Conservation (phyloP, 2,888 invertebrate genomes). For the Tetropium fuscum region DNA sequence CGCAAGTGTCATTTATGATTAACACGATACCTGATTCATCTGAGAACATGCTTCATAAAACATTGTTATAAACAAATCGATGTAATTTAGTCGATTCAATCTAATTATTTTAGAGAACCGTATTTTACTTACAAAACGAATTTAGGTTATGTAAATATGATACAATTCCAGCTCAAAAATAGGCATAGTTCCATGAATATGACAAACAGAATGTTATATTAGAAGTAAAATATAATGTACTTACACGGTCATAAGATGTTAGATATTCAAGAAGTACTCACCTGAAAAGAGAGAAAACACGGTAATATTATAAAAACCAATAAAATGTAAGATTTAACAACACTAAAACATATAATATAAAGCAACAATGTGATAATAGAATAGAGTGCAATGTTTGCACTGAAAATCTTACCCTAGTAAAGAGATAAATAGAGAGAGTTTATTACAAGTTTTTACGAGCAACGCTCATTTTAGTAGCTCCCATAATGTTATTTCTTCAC, state of each 20-base stretch:
- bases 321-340: constrained; percentile 23
- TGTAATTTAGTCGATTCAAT: too few relatives aligned
- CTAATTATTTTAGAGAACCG: too few relatives aligned
- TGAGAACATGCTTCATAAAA: too few relatives aligned
- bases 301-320: constrained; percentile 4
- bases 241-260: too few relatives aligned
- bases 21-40: too few relatives aligned
- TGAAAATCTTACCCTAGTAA: constrained; percentile 34
- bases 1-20: too few relatives aligned
- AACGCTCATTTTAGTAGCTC: constrained; percentile 37
- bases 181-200: too few relatives aligned
- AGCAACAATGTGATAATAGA: constrained; percentile 35
- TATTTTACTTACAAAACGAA: too few relatives aligned
- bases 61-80: too few relatives aligned
- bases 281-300: constrained; percentile 17
- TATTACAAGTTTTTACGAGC: constrained; percentile 43
- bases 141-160: too few relatives aligned
- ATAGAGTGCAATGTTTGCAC: constrained; percentile 38
- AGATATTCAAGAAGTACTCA: constrained; percentile 16
- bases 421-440: constrained; percentile 46
- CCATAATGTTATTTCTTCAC: constrained; percentile 34
- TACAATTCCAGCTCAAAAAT: too few relatives aligned
- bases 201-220: too few relatives aligned
- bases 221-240: constrained; percentile 21
- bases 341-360: constrained; percentile 27